Percentiles rank a stretch among this genome's conserved stretches.
Conservation (phyloP, 2,113 vertebrate genomes). For the Tragelaphus scriptus region DNA sequence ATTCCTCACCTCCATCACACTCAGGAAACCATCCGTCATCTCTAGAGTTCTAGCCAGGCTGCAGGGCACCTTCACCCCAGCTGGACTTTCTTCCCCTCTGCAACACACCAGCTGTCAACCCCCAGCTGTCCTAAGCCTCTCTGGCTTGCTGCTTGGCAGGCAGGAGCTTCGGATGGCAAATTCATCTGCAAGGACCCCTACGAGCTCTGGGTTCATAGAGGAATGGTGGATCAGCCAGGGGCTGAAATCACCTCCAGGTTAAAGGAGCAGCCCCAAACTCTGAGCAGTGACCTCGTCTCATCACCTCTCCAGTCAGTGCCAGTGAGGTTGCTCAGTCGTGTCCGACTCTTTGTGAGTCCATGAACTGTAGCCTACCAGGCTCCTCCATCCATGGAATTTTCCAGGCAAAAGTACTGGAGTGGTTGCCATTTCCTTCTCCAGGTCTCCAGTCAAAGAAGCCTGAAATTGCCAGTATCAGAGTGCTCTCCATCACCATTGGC, state of each 20-base stretch:
- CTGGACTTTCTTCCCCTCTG: background rate
- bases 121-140: background rate
- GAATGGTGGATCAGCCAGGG: rapidly evolving
- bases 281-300: rapidly evolving
- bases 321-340: too few relatives aligned
- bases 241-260: background rate
- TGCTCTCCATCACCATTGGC: too few relatives aligned
- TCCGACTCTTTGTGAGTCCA: too few relatives aligned
- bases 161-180: background rate
- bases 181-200: rapidly evolving
- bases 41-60: background rate
- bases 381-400: too few relatives aligned
- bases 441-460: too few relatives aligned
- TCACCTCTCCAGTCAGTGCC: background rate
- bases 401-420: too few relatives aligned
- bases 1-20: rapidly evolving
- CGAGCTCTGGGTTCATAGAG: rapidly evolving
- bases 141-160: background rate
- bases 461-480: background rate
- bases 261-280: background rate
- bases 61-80: background rate
- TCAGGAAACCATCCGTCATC: background rate
- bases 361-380: too few relatives aligned
- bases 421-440: background rate
- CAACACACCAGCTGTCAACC: too few relatives aligned